These are phyloP conservation scores for Venusia cambrica DNA, from an alignment of 2,888 invertebrate species.

Conservation along the genomic window DNA sequence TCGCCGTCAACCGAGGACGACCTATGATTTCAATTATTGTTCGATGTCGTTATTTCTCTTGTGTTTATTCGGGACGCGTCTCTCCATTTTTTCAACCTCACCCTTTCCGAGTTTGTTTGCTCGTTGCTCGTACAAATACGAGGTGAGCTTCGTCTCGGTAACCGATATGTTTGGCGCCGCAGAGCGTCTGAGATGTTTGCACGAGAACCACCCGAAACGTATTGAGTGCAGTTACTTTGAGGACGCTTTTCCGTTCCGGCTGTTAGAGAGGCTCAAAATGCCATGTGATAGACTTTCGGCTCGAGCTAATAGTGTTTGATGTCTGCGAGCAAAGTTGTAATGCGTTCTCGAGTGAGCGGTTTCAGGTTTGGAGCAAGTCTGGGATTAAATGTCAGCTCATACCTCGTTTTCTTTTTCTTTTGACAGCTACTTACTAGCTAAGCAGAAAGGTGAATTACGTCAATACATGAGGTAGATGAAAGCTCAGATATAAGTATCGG, in stretches of 20 bases:
- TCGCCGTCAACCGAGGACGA: constrained; percentile 37
- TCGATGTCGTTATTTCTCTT: constrained; percentile 76
- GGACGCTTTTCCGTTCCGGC: constrained; percentile 20
- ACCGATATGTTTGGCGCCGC: constrained; percentile 68
- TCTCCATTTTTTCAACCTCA: constrained; percentile 70
- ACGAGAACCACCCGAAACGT: constrained; percentile 56
- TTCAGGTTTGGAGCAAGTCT: constrained; percentile 12
- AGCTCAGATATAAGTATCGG: constrained; percentile 41
- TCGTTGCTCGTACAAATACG: constrained; percentile 60
- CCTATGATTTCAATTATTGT: constrained; percentile 79
- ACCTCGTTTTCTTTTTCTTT: too few species aligned
- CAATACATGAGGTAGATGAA: constrained; percentile 11
- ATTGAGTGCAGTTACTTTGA: constrained; percentile 62
- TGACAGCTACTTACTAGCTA: too few species aligned
- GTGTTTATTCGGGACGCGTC: constrained; percentile 73
- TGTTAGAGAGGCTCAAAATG: constrained; percentile 27
- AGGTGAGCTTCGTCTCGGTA: constrained; percentile 57
- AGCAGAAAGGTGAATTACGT: constrained; percentile 6
- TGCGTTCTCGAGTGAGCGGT: constrained; percentile 16
- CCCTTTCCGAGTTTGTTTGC: constrained; percentile 41
- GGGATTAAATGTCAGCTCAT: constrained; percentile 4
- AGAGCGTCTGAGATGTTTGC: constrained; percentile 52
- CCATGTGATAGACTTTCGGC: constrained; percentile 21
- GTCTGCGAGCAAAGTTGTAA: constrained; percentile 18
- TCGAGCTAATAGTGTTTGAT: constrained; percentile 20